Base-by-base conservation (phyloP, 2,797 vertebrate species). In the Echiichthys vipera region DNA sequence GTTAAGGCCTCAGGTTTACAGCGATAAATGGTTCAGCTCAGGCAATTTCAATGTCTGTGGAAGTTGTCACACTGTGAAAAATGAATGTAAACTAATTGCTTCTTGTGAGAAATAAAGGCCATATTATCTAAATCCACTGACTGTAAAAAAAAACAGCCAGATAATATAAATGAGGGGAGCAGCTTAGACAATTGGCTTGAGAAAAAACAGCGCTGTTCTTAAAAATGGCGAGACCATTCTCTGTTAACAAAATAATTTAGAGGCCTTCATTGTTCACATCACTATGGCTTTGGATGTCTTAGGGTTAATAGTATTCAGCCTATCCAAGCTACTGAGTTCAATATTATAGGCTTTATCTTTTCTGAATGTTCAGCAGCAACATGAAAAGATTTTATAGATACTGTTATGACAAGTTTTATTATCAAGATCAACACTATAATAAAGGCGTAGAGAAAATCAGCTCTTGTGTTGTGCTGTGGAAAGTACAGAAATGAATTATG, bases 401-500 rank as follows among this genome's bases (percentile, higher is more conserved):
- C 39, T 67, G 54, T 69, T 74, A 61, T 80, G 71, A 84, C 64
- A 75, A 27, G 34, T 64, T 73, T 65, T 50, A 81, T 78, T 73
- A 80, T 80, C 61, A 71, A 74, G 71, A 75, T 85, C 71, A 80
- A 67, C 7, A 42, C 47, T 24, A 22, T 74, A 59, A 77, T 58
- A 64, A 72, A 58, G 7, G 67, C 72, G 58, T 8, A 27, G 66
- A 75, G 74, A 70, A 62, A 76, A 74, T 81, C 59, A 64, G 65
- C 42, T 47, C 20, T 32, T 36, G 51, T 57, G 65, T 70, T 80
- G 49, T 51, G 66, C 61, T 71, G 65, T 65, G 71, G 80, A 70
- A 72, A 71, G 66, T 68, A 66, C 43, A 55, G 47, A 46, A 34
- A 85, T 91, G 62, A 86, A 90, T 86, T 84, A 89, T 88, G 83